These are phyloP conservation scores for Idaea dimidiata DNA, from an alignment of 2,888 invertebrate genomes.

Conservation along the genomic window DNA sequence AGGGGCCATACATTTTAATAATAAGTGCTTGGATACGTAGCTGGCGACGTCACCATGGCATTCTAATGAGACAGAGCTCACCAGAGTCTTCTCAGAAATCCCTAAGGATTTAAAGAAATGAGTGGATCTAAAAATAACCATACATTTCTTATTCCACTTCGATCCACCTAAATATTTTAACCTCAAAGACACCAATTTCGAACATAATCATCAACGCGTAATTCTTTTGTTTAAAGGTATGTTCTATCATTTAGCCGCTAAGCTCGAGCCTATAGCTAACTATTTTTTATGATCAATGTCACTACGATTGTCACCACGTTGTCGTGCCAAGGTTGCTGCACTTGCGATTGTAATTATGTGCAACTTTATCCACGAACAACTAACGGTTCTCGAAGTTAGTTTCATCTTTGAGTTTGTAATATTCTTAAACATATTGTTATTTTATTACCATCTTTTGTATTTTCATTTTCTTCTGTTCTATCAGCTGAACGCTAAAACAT, in stretches of 20 bases:
- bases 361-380: conserved; percentile 8
- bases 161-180: no score
- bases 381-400: not conserved
- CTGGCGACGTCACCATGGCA: no score
- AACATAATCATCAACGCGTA: no score
- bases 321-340: conserved; percentile 49
- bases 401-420: not conserved
- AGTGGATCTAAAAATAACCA: no score
- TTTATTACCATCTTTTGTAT: not conserved
- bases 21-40: no score
- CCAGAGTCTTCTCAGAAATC: no score
- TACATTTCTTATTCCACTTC: no score
- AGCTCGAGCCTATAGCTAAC: not conserved
- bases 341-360: conserved; percentile 39
- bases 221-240: no score
- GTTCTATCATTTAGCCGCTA: not conserved
- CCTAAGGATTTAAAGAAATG: no score
- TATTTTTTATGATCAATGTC: conserved; percentile 11
- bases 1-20: no score
- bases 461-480: not conserved
- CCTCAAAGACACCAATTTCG: no score
- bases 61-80: no score
- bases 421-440: not conserved
- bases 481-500: not conserved
- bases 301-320: conserved; percentile 27